These are phyloP conservation scores for Carcinoscorpius rotundicauda DNA, from an alignment of 1,140 invertebrate genomes.

Conservation along the genomic window DNA sequence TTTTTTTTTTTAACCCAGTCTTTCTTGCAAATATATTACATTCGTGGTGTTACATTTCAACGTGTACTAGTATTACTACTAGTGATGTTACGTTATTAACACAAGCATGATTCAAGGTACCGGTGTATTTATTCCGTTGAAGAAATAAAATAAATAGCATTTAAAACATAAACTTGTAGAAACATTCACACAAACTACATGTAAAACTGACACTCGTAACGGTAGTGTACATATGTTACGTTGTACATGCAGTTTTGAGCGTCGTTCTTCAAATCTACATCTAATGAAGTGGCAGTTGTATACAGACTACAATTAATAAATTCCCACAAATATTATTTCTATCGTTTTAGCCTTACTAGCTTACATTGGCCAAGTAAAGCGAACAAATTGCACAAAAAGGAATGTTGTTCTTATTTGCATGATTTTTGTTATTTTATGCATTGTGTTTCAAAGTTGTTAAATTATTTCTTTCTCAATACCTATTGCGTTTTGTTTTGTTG, in stretches of 20 bases:
- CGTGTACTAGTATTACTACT: neutral
- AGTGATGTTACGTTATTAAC: neutral
- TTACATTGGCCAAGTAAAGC: too few relatives aligned
- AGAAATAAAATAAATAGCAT: neutral
- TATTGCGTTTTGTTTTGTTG: too few relatives aligned
- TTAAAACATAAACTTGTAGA: neutral
- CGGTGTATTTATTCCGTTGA: too few relatives aligned
- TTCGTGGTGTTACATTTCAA: neutral
- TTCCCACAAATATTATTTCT: too few relatives aligned
- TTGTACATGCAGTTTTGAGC: neutral
- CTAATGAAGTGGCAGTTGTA: slow-evolving; percentile 28
- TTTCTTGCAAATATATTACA: slow-evolving; percentile 32
- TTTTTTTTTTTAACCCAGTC: slow-evolving; percentile 29
- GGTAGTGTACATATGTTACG: neutral
- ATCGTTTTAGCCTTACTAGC: too few relatives aligned
- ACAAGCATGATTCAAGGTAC: too few relatives aligned
- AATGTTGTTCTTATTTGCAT: too few relatives aligned
- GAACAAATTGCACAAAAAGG: too few relatives aligned
- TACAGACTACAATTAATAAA: slow-evolving; percentile 27
- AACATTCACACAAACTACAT: neutral
- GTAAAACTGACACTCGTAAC: neutral
- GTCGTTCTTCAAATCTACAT: slow-evolving; percentile 13
- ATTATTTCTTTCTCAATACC: too few relatives aligned
- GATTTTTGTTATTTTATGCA: too few relatives aligned
- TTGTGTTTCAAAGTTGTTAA: too few relatives aligned